Percentiles rank a stretch among this genome's conserved stretches.
phyloP scores from a whole-genome alignment of 2,888 invertebrate genomes.

The Megaustenia siamemsis region DNA sequence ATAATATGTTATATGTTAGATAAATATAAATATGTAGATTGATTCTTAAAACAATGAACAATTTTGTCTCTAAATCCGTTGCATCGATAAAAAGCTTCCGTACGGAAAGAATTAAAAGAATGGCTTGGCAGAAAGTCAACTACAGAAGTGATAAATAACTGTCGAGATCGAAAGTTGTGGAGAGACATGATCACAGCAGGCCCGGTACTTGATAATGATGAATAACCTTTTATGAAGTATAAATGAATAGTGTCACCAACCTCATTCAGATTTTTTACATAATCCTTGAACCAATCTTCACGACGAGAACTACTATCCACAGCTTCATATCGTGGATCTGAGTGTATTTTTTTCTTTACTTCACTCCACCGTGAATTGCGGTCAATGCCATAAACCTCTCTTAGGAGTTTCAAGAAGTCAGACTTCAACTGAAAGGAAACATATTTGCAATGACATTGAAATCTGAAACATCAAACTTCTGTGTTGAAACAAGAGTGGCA shows the following conservation, averaged over 20 bases:
- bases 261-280: conserved; percentile 86
- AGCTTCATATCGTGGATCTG: conserved; percentile 92
- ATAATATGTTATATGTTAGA: too few species aligned
- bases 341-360: conserved; percentile 94
- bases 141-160: too few species aligned
- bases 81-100: too few species aligned
- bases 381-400: conserved; percentile 92
- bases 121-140: too few species aligned
- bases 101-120: too few species aligned
- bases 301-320: conserved; percentile 92
- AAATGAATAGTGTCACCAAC: conserved; percentile 60
- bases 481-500: neutral
- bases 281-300: conserved; percentile 97
- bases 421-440: conserved; percentile 81
- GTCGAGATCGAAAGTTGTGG: too few species aligned
- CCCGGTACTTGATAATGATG: too few species aligned
- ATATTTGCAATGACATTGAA: neutral
- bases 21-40: too few species aligned
- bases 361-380: conserved; percentile 96
- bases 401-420: conserved; percentile 93
- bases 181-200: too few species aligned
- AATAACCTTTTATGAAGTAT: too few species aligned
- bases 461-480: neutral
- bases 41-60: too few species aligned
- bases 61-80: too few species aligned